These are phyloP conservation scores for Theocolax elegans DNA, from an alignment of 1,140 invertebrate species.

Conservation along the genomic window DNA sequence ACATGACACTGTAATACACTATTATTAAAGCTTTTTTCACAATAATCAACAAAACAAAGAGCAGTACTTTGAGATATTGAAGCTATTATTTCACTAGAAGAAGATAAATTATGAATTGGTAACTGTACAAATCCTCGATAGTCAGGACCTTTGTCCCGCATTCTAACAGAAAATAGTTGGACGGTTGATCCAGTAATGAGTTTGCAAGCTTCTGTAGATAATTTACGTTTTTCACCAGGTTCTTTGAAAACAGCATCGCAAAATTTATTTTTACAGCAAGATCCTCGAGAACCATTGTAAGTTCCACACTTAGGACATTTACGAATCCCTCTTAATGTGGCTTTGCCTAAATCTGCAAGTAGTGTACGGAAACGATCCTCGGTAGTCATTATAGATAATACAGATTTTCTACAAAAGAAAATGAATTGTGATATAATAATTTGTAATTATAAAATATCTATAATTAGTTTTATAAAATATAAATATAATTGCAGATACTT, in stretches of 20 bases:
- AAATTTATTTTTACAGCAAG: conserved; percentile 81
- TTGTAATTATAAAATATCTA: background rate
- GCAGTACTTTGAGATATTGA: conserved; percentile 68
- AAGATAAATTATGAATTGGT: conserved; percentile 66
- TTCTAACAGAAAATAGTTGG: conserved; percentile 78
- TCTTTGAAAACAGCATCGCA: conserved; percentile 80
- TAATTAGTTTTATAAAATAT: no score
- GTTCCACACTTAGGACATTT: conserved; percentile 85
- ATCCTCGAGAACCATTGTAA: conserved; percentile 80
- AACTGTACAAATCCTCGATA: conserved; percentile 82
- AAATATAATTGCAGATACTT: no score
- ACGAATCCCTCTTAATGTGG: conserved; percentile 76
- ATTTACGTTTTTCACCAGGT: conserved; percentile 72
- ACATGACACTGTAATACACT: conserved; percentile 72
- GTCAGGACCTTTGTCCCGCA: conserved; percentile 77
- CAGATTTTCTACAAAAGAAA: background rate
- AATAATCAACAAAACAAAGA: conserved; percentile 77
- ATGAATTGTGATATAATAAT: background rate
- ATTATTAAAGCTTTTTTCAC: conserved; percentile 70
- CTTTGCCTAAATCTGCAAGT: conserved; percentile 74
- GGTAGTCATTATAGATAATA: conserved; percentile 53
- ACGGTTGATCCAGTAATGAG: conserved; percentile 73
- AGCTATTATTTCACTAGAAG: background rate
- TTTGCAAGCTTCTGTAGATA: conserved; percentile 76
- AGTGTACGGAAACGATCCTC: conserved; percentile 63